Percentiles rank a stretch among this genome's conserved stretches.
phyloP scores from a whole-genome alignment of 2,113 vertebrate genomes.

The Hirundichthys speculiger region DNA sequence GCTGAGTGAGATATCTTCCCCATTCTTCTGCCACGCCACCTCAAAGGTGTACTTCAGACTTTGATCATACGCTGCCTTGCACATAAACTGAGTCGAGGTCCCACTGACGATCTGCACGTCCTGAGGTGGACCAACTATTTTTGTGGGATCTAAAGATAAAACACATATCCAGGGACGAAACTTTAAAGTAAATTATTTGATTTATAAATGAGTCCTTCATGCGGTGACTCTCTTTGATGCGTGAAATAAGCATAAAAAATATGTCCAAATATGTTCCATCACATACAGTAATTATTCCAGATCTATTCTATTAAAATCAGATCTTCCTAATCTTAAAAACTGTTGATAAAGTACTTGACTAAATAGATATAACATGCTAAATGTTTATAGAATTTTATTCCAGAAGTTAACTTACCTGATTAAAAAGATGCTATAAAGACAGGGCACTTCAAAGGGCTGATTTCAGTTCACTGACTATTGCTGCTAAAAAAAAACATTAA shows the following conservation, averaged over 20 bases:
- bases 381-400: too few relatives aligned
- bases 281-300: too few relatives aligned
- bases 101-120: slow-evolving; percentile 80
- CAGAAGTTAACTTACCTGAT: too few relatives aligned
- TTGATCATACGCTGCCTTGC: slow-evolving; percentile 82
- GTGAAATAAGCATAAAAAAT: background rate
- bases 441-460: too few relatives aligned
- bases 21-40: slow-evolving; percentile 89
- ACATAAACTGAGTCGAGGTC: slow-evolving; percentile 81
- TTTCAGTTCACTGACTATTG: too few relatives aligned
- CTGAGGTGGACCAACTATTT: slow-evolving; percentile 81
- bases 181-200: background rate
- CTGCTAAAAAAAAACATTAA: background rate
- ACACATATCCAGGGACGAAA: background rate
- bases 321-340: background rate
- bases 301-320: background rate
- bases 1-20: slow-evolving; percentile 76
- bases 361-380: background rate
- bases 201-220: background rate
- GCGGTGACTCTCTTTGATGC: slow-evolving; percentile 15
- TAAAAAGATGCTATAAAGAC: too few relatives aligned
- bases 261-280: too few relatives aligned
- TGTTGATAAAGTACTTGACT: background rate
- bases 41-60: slow-evolving; percentile 84
- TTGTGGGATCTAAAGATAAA: slow-evolving; percentile 84